phyloP scores from a whole-genome alignment of 2,797 vertebrate genomes.

The Buphagus erythrorhynchus region DNA sequence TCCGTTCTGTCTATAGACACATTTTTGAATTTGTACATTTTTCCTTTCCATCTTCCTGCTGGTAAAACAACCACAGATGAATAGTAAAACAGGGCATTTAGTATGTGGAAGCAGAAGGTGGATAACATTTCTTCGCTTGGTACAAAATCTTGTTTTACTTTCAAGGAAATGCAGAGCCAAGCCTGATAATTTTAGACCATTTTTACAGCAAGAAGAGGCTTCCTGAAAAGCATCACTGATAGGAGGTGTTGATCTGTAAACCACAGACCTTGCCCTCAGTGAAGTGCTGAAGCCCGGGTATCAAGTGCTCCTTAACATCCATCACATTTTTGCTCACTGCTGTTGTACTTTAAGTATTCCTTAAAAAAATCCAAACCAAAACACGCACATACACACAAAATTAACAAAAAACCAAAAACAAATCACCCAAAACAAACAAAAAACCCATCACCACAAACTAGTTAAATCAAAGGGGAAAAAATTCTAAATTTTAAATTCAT shows the following conservation, averaged over 20 bases:
- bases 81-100: not conserved
- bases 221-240: not conserved
- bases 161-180: not conserved
- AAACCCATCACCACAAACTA: not conserved
- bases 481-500: not conserved
- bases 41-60: not conserved
- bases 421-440: not conserved
- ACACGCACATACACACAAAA: rapidly evolving
- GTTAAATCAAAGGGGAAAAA: not conserved
- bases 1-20: not conserved
- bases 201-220: not conserved
- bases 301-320: not conserved
- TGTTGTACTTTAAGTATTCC: not conserved
- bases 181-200: not conserved
- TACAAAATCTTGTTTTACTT: not conserved
- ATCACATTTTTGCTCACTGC: not conserved
- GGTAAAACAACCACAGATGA: not conserved
- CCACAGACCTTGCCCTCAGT: not conserved
- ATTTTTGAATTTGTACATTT: not conserved
- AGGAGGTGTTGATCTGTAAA: slow-evolving; percentile 5
- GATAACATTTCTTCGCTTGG: not conserved
- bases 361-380: not conserved
- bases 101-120: not conserved
- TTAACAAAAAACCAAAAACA: not conserved
- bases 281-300: not conserved